These are phyloP conservation scores for Rhea pennata DNA, from an alignment of 2,113 vertebrate species.

Conservation along the genomic window DNA sequence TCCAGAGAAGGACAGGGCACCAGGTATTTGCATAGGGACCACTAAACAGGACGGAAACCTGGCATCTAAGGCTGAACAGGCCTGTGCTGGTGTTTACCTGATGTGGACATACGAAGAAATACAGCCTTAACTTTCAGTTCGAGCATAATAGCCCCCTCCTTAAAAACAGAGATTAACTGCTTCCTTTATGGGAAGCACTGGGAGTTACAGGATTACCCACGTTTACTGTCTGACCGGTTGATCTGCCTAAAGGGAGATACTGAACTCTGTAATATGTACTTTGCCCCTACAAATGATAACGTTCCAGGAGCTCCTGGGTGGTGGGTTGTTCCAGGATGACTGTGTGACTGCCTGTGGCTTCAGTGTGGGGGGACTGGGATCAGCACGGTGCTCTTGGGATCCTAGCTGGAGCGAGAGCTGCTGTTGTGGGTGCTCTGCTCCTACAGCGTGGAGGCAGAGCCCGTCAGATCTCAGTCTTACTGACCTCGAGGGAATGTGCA, in stretches of 20 bases:
- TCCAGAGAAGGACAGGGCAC: neutral
- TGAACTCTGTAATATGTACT: neutral
- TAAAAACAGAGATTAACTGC: neutral
- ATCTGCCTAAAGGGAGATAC: neutral
- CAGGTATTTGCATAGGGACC: neutral
- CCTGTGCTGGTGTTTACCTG: neutral
- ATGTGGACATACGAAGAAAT: neutral
- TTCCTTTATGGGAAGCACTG: neutral
- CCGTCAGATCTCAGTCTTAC: accelerated
- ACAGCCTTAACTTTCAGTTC: neutral
- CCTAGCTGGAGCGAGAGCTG: neutral
- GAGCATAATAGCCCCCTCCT: neutral
- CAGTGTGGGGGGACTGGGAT: neutral
- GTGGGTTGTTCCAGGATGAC: neutral
- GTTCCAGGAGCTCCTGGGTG: neutral
- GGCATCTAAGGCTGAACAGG: neutral
- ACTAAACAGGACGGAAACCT: neutral
- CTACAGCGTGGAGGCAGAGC: neutral
- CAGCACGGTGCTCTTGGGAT: neutral
- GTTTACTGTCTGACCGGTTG: neutral
- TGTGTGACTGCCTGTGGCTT: neutral
- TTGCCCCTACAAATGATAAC: neutral
- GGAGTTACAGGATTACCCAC: neutral
- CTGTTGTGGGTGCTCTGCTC: neutral
- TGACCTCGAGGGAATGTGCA: accelerated